These are phyloP conservation scores for Gorsachius goisagi DNA, from an alignment of 2,113 vertebrate genomes.

Conservation along the genomic window DNA sequence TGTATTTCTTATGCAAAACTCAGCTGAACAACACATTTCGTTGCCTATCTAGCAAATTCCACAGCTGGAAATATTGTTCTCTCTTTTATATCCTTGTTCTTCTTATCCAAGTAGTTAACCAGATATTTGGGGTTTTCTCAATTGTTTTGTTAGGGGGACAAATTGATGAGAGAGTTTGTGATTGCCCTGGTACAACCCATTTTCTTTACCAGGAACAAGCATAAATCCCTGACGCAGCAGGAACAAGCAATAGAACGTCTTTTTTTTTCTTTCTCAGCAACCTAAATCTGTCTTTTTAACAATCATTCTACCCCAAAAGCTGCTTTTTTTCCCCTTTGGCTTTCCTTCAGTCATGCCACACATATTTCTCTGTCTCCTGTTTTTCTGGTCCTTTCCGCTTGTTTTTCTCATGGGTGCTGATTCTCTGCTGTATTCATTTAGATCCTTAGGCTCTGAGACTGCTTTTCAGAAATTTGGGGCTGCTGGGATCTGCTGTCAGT, in stretches of 20 bases:
- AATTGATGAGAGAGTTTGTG: neutral
- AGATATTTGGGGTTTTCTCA: constrained; percentile 47
- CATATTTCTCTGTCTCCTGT: neutral
- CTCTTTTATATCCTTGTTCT: constrained; percentile 6
- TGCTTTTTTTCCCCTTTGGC: neutral
- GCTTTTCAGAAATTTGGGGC: neutral
- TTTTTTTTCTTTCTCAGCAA: neutral
- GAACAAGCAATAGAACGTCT: neutral
- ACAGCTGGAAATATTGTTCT: constrained; percentile 49
- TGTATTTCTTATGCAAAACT: constrained; percentile 58
- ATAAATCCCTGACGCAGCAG: neutral
- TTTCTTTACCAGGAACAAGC: neutral
- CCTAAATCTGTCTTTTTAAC: constrained; percentile 24
- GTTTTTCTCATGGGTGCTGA: neutral
- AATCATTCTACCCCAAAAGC: neutral
- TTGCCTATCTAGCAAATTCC: constrained; percentile 26
- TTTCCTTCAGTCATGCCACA: neutral
- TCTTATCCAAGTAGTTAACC: constrained; percentile 20
- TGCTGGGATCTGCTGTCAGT: neutral
- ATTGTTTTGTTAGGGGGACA: neutral
- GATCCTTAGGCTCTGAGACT: neutral
- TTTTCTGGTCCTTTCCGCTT: neutral
- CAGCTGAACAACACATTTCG: constrained; percentile 46
- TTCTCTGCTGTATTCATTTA: neutral
- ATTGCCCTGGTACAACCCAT: neutral